Conservation (phyloP, 2,113 vertebrate species). For the Jaculus jaculus region DNA sequence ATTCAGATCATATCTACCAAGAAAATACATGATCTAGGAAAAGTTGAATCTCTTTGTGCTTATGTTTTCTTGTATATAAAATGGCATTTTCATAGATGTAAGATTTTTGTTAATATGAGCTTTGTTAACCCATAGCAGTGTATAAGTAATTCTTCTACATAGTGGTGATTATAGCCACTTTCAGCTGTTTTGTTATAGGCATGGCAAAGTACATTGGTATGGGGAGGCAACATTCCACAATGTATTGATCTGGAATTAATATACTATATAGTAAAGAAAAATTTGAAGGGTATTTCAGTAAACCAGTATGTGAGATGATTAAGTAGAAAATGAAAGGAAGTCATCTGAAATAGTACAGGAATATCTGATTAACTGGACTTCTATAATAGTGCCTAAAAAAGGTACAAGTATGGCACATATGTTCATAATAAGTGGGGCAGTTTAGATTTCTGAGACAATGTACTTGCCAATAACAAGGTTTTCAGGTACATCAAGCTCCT, state of each 20-base stretch:
- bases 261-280: no score
- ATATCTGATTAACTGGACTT: background rate
- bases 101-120: background rate
- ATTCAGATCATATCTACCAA: background rate
- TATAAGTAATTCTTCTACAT: background rate
- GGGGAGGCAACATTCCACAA: background rate
- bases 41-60: background rate
- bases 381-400: background rate
- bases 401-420: background rate
- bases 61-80: background rate
- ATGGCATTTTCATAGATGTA: background rate
- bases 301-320: no score
- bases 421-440: background rate
- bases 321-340: no score
- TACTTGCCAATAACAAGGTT: background rate
- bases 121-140: background rate
- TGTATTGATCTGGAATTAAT: no score
- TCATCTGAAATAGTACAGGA: no score
- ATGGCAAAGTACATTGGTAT: background rate
- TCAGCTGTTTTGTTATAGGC: background rate
- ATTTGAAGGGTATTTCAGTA: no score
- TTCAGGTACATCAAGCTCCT: background rate
- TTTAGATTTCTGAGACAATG: background rate
- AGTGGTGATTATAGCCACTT: background rate
- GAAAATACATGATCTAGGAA: background rate